Base-by-base conservation (phyloP, 2,888 invertebrate genomes). In the Malthinus seriepunctatus region DNA sequence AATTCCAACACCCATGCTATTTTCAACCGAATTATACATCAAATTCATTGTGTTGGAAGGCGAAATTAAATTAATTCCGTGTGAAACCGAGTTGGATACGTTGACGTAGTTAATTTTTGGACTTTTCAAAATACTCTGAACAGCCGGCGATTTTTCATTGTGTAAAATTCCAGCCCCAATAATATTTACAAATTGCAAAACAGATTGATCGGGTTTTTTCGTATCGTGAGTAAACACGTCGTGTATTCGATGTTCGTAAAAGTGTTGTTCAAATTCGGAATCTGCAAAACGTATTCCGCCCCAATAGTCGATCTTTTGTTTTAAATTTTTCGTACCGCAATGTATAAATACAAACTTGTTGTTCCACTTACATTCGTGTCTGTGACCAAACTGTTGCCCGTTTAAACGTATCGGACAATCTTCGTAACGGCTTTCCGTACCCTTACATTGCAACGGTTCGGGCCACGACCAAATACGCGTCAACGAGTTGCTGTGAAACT, bases 141-240 rank as follows among this genome's bases (percentile, higher is more conserved):
- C 81, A 0, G 98, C 95, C 0, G 97, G 91, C 0, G 93, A 92
- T 76, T 93, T 95, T 75, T 97, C 95, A 70, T 93, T 95, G 72
- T 99, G 99, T 15, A 98, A 81, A 63, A 96, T 89, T 14, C 99
- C 99, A 49, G 97, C 99, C 3, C 97, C 95, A 48, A 88, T 86
- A 46, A 99, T 91, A 67, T 91, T 89, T 0, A 94, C 86, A 70
- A 86, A 88, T 69, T 90, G 86, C 59, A 98, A 73, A 11, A 85
- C 80, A n/a, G 96, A 96, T 70, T 91, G 89, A 15, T 87, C 83
- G 62, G 84, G 83, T 46, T 83, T 84, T 49, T 86, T 77, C 0
- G 87, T 86, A 63, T 87, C 88, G 68, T 93, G 93, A 0, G 92
- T 91, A 46, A 88, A 85, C 6, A 88, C 85, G 69, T 93, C 91